Evolutionary conservation across 1,140 invertebrate genomes (phyloP).

Genomic region (Atta colombica): DNA sequence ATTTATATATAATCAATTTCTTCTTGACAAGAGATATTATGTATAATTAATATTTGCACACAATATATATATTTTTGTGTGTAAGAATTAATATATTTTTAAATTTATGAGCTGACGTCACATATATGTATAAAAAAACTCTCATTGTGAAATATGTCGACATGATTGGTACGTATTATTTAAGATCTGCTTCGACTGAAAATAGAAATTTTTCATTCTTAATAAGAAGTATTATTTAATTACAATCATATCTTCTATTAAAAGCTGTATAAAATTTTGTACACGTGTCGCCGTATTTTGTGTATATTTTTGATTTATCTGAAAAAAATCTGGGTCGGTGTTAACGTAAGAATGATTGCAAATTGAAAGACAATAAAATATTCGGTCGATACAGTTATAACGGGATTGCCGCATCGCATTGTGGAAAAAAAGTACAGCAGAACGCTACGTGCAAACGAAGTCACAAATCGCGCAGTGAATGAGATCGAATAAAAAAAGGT

Average conservation of each 20-base stretch:
- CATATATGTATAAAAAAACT: too few relatives aligned
- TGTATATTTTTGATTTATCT: neutral
- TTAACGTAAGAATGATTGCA: slow-evolving; percentile 17
- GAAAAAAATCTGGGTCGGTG: slow-evolving; percentile 4
- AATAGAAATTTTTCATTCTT: too few relatives aligned
- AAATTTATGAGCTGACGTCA: neutral
- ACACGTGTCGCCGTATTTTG: neutral
- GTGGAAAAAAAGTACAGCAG: slow-evolving; percentile 4
- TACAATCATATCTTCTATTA: neutral
- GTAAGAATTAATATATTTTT: too few relatives aligned
- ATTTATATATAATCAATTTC: too few relatives aligned
- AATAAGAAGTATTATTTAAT: neutral
- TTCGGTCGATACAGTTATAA: neutral
- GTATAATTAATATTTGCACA: too few relatives aligned
- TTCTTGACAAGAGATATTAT: too few relatives aligned
- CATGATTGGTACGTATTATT: too few relatives aligned
- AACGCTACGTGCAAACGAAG: slow-evolving; percentile 26
- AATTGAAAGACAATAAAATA: slow-evolving; percentile 47
- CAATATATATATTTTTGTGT: too few relatives aligned
- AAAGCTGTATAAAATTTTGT: neutral
- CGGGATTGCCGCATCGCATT: neutral
- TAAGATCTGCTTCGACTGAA: neutral
- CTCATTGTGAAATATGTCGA: too few relatives aligned
- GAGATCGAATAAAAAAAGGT: slow-evolving; percentile 32
- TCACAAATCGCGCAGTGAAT: slow-evolving; percentile 23